Conservation (phyloP, 2,888 invertebrate genomes). For the Andricus curvator region DNA sequence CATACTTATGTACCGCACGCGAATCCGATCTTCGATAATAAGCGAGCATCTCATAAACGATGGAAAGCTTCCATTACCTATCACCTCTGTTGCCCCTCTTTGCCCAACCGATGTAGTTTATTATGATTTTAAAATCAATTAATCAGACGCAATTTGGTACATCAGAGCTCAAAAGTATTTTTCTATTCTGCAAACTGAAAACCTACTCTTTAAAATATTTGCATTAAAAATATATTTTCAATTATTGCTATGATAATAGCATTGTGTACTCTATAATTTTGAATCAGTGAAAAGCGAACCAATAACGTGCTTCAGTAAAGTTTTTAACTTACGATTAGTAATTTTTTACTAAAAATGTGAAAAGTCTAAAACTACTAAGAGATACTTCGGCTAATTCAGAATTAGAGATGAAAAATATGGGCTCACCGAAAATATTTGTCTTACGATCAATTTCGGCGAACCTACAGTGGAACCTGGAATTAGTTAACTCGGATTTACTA, state of each 20-base stretch:
- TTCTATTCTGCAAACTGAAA: background rate
- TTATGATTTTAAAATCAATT: background rate
- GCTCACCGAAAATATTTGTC: too few relatives aligned
- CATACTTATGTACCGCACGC: conserved; percentile 63
- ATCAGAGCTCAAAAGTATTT: background rate
- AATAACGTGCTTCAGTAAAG: too few relatives aligned
- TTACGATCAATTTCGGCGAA: too few relatives aligned
- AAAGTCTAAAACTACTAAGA: too few relatives aligned
- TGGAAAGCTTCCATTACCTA: conserved; percentile 59
- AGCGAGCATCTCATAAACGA: conserved; percentile 60
- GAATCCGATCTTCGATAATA: conserved; percentile 68
- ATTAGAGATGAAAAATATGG: too few relatives aligned
- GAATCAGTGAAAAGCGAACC: too few relatives aligned
- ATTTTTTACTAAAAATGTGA: too few relatives aligned
- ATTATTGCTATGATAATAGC: background rate
- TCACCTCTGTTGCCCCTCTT: background rate
- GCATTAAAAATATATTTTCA: background rate
- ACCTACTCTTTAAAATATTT: background rate
- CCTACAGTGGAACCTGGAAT: too few relatives aligned
- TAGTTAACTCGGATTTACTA: too few relatives aligned
- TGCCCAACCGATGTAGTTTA: background rate
- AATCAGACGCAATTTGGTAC: background rate
- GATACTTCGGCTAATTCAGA: too few relatives aligned
- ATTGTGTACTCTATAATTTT: too few relatives aligned
- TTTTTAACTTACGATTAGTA: too few relatives aligned